Evolutionary conservation across 1,140 invertebrate genomes (phyloP).

Genomic region (Drosophila aff.): DNA sequence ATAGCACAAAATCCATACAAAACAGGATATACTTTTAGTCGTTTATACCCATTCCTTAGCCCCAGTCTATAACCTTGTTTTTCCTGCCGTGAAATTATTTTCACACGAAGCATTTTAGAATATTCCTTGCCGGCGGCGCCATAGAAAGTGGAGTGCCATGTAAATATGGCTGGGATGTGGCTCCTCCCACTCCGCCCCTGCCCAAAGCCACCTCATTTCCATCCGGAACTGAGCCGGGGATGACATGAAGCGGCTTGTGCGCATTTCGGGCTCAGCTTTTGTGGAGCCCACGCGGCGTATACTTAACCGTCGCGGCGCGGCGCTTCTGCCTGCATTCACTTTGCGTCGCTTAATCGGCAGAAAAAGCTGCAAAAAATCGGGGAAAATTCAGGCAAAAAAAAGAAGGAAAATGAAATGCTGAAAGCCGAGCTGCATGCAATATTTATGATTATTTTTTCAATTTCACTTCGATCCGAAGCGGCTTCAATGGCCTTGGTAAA

Average conservation of each 20-base stretch:
- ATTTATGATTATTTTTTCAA: constrained; percentile 76
- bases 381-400: constrained; percentile 18
- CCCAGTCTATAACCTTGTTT: constrained; percentile 64
- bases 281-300: constrained; percentile 57
- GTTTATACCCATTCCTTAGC: neutral
- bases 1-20: too few relatives aligned
- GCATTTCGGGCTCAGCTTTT: constrained; percentile 59
- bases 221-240: constrained; percentile 19
- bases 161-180: constrained; percentile 59
- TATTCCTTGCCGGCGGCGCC: constrained; percentile 49
- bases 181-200: too few relatives aligned
- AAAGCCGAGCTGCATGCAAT: constrained; percentile 59
- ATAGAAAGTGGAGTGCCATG: constrained; percentile 59
- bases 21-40: constrained; percentile 15
- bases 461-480: constrained; percentile 37
- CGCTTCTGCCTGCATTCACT: constrained; percentile 38
- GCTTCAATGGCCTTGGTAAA: constrained; percentile 30
- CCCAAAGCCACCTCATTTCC: constrained; percentile 19
- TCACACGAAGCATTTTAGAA: constrained; percentile 70
- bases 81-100: constrained; percentile 74
- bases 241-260: constrained; percentile 59
- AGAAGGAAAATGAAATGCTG: neutral
- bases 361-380: constrained; percentile 9
- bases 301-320: constrained; percentile 50
- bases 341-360: constrained; percentile 49